A percentile compares a stretch with the other conserved stretches of the same genome.
These are phyloP conservation scores for Blera fallax DNA, from an alignment of 2,888 invertebrate species.

Conservation along the genomic window DNA sequence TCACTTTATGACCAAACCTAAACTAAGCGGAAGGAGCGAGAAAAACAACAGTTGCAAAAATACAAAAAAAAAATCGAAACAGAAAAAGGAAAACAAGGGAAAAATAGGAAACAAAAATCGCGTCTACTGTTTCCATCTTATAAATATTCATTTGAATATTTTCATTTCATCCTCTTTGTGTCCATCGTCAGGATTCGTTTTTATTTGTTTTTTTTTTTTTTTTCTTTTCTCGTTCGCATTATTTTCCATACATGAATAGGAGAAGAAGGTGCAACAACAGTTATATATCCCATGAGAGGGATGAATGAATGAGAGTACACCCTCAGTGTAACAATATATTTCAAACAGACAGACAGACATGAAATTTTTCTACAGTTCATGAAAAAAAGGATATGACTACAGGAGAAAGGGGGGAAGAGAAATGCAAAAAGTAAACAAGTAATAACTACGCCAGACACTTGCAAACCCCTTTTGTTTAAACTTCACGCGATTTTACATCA, in stretches of 20 bases:
- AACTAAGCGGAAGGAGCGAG: constrained; percentile 27
- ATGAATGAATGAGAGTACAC: constrained; percentile 53
- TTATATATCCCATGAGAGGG: constrained; percentile 57
- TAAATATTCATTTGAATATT: constrained; percentile 71
- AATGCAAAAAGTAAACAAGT: neutral
- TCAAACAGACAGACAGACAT: constrained; percentile 20
- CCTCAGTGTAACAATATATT: constrained; percentile 19
- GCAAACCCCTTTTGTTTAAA: neutral
- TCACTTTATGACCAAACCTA: constrained; percentile 18
- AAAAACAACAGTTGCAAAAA: constrained; percentile 17
- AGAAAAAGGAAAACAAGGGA: neutral
- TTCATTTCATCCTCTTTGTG: constrained; percentile 53
- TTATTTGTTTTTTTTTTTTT: constrained; percentile 3
- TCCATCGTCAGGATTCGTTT: constrained; percentile 46
- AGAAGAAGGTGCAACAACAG: constrained; percentile 50
- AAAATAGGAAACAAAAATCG: constrained; percentile 39
- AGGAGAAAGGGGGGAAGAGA: neutral
- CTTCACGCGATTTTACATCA: constrained; percentile 2
- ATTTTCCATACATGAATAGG: constrained; percentile 66
- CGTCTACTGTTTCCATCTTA: constrained; percentile 64
- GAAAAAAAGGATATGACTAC: no score
- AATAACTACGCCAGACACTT: neutral
- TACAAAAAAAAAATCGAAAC: neutral
- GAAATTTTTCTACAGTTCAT: neutral
- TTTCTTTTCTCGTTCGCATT: constrained; percentile 32